Conservation (phyloP, 2,888 invertebrate species). For the Drosophila mulleri region DNA sequence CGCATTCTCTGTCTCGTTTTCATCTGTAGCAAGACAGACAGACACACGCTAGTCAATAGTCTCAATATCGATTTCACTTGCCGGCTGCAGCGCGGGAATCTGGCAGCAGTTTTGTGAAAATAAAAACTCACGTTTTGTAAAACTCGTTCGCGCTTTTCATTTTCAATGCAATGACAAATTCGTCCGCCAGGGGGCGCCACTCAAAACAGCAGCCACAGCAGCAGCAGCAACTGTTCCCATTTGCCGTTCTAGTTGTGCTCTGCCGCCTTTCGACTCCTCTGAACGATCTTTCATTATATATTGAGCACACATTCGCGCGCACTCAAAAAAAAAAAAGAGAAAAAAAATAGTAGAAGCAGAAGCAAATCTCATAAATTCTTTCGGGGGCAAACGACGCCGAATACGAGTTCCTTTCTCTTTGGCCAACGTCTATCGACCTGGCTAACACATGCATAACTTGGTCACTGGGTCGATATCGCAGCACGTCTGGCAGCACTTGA, state of each 20-base stretch:
- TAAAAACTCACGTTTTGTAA: slow-evolving; percentile 50
- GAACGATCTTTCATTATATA: slow-evolving; percentile 52
- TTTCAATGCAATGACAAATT: slow-evolving; percentile 74
- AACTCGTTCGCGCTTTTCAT: slow-evolving; percentile 76
- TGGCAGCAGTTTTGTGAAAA: slow-evolving; percentile 22
- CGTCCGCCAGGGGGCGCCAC: slow-evolving; percentile 56
- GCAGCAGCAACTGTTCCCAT: slow-evolving; percentile 59
- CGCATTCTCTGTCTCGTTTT: neutral
- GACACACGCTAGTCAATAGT: slow-evolving; percentile 47
- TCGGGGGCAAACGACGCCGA: slow-evolving; percentile 59
- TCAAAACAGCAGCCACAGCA: slow-evolving; percentile 8
- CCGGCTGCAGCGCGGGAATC: neutral
- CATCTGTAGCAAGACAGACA: slow-evolving; percentile 22
- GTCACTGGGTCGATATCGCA: slow-evolving; percentile 73
- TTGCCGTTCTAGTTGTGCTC: slow-evolving; percentile 50
- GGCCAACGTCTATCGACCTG: slow-evolving; percentile 46
- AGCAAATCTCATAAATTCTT: slow-evolving; percentile 72
- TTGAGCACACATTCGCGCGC: slow-evolving; percentile 36
- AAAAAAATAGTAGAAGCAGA: slow-evolving; percentile 49
- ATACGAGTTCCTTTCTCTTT: slow-evolving; percentile 70
- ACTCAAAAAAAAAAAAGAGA: slow-evolving; percentile 15
- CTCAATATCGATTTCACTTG: slow-evolving; percentile 76
- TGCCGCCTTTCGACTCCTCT: slow-evolving; percentile 46
- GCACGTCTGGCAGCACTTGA: slow-evolving; percentile 46
- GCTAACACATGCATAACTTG: slow-evolving; percentile 66